Conservation (phyloP, 2,113 vertebrate species). For the Rhizomys pruinosus region DNA sequence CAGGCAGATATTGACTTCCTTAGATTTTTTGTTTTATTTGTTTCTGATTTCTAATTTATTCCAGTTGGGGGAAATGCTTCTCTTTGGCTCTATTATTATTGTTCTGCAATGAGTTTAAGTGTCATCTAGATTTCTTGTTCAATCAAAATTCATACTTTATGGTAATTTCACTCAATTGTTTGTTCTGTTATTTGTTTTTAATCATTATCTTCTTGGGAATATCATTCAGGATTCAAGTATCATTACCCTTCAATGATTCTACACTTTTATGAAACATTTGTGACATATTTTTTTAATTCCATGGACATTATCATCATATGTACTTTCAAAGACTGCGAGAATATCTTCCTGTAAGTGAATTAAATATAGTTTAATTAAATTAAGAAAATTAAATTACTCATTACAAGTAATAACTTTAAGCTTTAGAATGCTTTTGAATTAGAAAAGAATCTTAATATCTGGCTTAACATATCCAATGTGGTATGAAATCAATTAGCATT, state of each 20-base stretch:
- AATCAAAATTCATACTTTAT: conserved; percentile 70
- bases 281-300: conserved; percentile 82
- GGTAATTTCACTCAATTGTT: conserved; percentile 75
- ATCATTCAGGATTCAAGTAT: conserved; percentile 64
- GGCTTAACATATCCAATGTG: conserved; percentile 81
- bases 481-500: conserved; percentile 86
- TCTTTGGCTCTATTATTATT: conserved; percentile 53
- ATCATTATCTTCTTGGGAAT: conserved; percentile 69
- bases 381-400: conserved; percentile 86
- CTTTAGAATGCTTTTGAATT: conserved; percentile 82
- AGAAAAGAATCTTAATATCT: conserved; percentile 84
- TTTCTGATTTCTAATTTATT: conserved; percentile 71
- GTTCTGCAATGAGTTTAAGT: conserved; percentile 61
- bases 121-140: conserved; percentile 66
- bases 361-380: conserved; percentile 86
- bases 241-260: conserved; percentile 71
- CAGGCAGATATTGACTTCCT: conserved; percentile 13
- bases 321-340: conserved; percentile 82
- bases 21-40: conserved; percentile 52
- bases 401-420: conserved; percentile 85
- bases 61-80: conserved; percentile 36
- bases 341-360: conserved; percentile 82
- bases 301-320: conserved; percentile 77
- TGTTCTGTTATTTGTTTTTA: conserved; percentile 79
- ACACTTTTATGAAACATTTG: conserved; percentile 74